Conservation (phyloP, 2,888 invertebrate genomes). For the Hoplodrina ambigua region DNA sequence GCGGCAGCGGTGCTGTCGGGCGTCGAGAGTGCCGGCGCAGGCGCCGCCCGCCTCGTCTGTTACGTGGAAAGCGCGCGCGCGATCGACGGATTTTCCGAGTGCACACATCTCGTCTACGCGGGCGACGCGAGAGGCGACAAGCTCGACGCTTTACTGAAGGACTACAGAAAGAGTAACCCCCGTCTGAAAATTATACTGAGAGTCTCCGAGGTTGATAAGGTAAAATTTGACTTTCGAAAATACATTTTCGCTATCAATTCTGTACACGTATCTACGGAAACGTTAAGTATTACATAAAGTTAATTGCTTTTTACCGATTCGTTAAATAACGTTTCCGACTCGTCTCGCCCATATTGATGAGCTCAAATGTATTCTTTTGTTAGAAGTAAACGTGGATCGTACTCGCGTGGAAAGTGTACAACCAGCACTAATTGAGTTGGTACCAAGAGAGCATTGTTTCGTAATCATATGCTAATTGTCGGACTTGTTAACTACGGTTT, state of each 20-base stretch:
- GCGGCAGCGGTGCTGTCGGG: conserved; percentile 74
- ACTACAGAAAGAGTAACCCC: conserved; percentile 86
- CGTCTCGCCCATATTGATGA: conserved; percentile 65
- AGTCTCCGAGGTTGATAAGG: conserved; percentile 90
- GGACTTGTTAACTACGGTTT: conserved; percentile 55
- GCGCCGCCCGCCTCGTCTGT: conserved; percentile 87
- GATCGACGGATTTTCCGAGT: conserved; percentile 81
- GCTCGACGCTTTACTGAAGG: conserved; percentile 84
- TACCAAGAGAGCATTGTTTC: conserved; percentile 56
- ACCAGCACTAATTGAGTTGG: conserved; percentile 71
- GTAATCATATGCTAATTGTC: conserved; percentile 67
- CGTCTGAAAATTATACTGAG: conserved; percentile 89
- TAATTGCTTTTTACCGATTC: conserved; percentile 60
- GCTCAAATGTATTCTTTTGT: conserved; percentile 64
- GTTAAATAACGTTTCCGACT: conserved; percentile 59
- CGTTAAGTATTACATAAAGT: conserved; percentile 52
- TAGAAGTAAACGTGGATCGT: conserved; percentile 35
- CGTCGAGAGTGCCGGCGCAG: conserved; percentile 82
- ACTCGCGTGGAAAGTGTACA: conserved; percentile 69
- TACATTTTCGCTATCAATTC: conserved; percentile 41
- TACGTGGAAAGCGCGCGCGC: conserved; percentile 81
- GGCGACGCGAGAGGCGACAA: conserved; percentile 85
- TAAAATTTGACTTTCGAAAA: conserved; percentile 66
- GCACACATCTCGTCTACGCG: conserved; percentile 88
- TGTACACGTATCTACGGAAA: conserved; percentile 21